A percentile compares a stretch with the other conserved stretches of the same genome.
These are phyloP conservation scores for Colletes collaris DNA, from an alignment of 2,888 invertebrate genomes.

Conservation along the genomic window DNA sequence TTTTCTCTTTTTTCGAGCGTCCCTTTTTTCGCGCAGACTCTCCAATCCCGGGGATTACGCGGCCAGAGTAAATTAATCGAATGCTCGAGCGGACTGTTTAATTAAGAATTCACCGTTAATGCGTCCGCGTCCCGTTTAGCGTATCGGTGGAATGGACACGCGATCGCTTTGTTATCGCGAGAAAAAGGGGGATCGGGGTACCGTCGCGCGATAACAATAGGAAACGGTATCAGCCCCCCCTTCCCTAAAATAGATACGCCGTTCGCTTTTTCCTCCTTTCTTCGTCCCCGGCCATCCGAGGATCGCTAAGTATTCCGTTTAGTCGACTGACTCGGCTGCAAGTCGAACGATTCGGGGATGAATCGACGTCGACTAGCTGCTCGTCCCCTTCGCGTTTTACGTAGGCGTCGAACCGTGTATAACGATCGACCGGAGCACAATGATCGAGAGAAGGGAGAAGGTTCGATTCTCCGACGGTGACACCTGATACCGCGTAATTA, in stretches of 20 bases:
- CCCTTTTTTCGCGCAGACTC: not conserved
- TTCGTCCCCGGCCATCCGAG: slow-evolving; percentile 41
- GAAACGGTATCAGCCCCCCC: slow-evolving; percentile 30
- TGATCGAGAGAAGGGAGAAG: slow-evolving; percentile 61
- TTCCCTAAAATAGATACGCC: slow-evolving; percentile 31
- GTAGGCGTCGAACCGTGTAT: slow-evolving; percentile 78
- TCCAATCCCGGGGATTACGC: not conserved
- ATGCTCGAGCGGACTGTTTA: not conserved
- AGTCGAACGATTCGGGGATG: slow-evolving; percentile 65
- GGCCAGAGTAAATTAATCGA: not conserved
- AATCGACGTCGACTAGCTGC: slow-evolving; percentile 61
- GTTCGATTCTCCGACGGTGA: slow-evolving; percentile 52
- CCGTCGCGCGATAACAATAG: slow-evolving; percentile 52
- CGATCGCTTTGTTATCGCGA: slow-evolving; percentile 49
- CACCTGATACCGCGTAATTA: slow-evolving; percentile 72
- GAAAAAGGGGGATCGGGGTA: slow-evolving; percentile 20
- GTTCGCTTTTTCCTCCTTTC: slow-evolving; percentile 45
- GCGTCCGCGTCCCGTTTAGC: slow-evolving; percentile 19
- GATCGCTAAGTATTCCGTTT: slow-evolving; percentile 71
- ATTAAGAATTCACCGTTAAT: slow-evolving; percentile 13
- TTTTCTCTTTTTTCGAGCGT: not conserved
- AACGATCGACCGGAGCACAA: slow-evolving; percentile 74
- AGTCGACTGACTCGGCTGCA: slow-evolving; percentile 62
- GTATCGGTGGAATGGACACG: slow-evolving; percentile 51
- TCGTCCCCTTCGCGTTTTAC: slow-evolving; percentile 63